Conservation (phyloP, 2,797 vertebrate species). For the Notolepis coatsorum region DNA sequence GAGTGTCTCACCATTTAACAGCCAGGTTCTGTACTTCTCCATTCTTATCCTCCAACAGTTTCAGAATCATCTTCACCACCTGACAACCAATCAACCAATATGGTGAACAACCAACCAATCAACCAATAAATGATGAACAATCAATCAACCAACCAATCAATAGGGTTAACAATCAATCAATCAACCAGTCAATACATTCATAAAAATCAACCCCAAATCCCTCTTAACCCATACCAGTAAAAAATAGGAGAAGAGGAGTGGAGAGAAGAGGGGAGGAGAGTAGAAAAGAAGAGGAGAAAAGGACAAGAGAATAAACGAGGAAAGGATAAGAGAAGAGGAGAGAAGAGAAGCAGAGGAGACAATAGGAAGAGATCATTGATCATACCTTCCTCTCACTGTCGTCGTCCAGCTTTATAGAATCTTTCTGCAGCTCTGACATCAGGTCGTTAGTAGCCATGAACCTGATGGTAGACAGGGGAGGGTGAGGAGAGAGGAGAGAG, state of each 20-base stretch:
- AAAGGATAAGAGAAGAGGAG: no score
- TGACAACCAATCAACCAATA: constrained; percentile 35
- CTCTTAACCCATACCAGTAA: no score
- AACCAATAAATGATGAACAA: not conserved
- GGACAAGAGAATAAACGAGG: no score
- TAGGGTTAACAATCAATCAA: no score
- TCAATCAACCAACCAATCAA: not conserved
- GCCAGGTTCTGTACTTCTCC: constrained; percentile 99
- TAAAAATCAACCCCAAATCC: no score
- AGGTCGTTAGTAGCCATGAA: constrained; percentile 99
- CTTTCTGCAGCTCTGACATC: constrained; percentile 99
- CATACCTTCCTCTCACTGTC: constrained; percentile 97
- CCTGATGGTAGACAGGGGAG: constrained; percentile 70
- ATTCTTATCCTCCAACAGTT: constrained; percentile 98
- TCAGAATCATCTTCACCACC: constrained; percentile 99
- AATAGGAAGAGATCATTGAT: no score
- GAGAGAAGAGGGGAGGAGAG: no score
- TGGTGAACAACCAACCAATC: not conserved
- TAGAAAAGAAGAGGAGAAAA: no score
- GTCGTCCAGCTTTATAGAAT: constrained; percentile 98
- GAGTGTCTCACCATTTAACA: constrained; percentile 92
- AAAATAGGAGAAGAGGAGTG: no score
- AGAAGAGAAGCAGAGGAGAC: no score
- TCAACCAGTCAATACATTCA: not conserved
- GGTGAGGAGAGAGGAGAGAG: not conserved